These are phyloP conservation scores for Orthonychiurus folsomi DNA, from an alignment of 2,888 invertebrate species.

Conservation along the genomic window DNA sequence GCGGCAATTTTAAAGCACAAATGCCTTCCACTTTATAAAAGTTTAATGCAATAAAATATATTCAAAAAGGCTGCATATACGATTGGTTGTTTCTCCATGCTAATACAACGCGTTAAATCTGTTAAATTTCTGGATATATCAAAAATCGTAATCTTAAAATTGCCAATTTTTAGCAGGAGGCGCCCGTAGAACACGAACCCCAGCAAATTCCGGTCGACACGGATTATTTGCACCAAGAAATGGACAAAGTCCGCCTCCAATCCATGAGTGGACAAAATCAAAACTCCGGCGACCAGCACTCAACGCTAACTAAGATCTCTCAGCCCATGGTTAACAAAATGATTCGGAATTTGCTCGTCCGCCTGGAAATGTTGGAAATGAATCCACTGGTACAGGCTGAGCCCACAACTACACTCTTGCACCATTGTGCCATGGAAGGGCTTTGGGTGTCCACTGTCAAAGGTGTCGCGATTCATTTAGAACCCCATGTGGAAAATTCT, in stretches of 20 bases:
- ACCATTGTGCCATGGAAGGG: slow-evolving; percentile 26
- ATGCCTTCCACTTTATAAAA: no score
- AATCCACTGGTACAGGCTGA: not conserved
- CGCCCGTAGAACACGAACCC: no score
- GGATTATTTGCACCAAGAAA: not conserved
- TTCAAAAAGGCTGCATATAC: no score
- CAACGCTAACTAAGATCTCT: not conserved
- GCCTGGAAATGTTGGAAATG: not conserved
- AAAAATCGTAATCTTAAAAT: no score
- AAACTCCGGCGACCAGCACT: not conserved
- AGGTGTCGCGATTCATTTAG: slow-evolving; percentile 30
- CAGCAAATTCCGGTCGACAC: not conserved
- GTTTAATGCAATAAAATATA: no score
- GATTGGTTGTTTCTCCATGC: no score
- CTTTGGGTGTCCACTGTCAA: slow-evolving; percentile 34
- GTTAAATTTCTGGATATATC: no score
- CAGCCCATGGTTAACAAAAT: not conserved
- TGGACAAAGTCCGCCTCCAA: not conserved
- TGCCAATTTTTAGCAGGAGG: no score
- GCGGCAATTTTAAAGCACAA: no score
- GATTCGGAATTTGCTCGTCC: not conserved
- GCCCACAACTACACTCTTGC: not conserved
- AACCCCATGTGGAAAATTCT: slow-evolving; percentile 17
- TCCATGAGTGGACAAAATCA: not conserved
- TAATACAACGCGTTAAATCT: no score